Percentiles rank a stretch among this genome's conserved stretches.
phyloP scores from a whole-genome alignment of 2,113 vertebrate species.

The Macquaria ambigua region DNA sequence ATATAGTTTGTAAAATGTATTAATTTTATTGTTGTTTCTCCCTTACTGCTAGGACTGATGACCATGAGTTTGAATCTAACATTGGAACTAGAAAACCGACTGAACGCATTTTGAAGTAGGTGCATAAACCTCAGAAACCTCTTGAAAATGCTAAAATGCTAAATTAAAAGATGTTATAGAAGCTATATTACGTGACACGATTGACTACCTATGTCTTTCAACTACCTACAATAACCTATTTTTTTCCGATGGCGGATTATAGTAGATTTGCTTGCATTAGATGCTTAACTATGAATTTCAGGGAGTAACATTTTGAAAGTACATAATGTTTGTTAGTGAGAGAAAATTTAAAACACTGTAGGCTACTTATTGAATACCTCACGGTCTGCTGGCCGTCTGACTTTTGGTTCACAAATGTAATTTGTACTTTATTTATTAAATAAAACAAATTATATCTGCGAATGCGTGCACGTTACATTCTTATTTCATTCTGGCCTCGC shows the following conservation, averaged over 20 bases:
- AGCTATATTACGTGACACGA: conserved; percentile 66
- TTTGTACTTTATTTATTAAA: conserved; percentile 98
- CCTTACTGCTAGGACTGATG: conserved; percentile 66
- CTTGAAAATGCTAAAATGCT: conserved; percentile 50
- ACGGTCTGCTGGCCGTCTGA: conserved; percentile 91
- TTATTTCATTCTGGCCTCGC: conserved; percentile 22
- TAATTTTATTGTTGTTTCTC: conserved; percentile 70
- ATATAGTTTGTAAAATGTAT: conserved; percentile 74
- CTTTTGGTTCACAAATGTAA: conserved; percentile 91
- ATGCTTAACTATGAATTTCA: conserved; percentile 73
- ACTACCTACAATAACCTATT: conserved; percentile 81
- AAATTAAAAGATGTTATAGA: conserved; percentile 58
- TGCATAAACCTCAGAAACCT: conserved; percentile 62
- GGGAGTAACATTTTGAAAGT: conserved; percentile 75
- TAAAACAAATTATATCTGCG: conserved; percentile 84
- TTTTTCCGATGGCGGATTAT: conserved; percentile 52
- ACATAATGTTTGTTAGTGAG: conserved; percentile 67
- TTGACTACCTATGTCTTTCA: conserved; percentile 83
- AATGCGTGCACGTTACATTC: conserved; percentile 46
- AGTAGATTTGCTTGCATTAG: conserved; percentile 67
- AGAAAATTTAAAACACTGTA: conserved; percentile 79
- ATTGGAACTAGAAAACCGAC: conserved; percentile 50
- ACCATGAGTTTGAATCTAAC: conserved; percentile 71
- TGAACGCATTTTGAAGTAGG: conserved; percentile 56
- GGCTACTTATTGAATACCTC: conserved; percentile 95